These are phyloP conservation scores for Betta splendens DNA, from an alignment of 2,797 vertebrate genomes.

Conservation along the genomic window DNA sequence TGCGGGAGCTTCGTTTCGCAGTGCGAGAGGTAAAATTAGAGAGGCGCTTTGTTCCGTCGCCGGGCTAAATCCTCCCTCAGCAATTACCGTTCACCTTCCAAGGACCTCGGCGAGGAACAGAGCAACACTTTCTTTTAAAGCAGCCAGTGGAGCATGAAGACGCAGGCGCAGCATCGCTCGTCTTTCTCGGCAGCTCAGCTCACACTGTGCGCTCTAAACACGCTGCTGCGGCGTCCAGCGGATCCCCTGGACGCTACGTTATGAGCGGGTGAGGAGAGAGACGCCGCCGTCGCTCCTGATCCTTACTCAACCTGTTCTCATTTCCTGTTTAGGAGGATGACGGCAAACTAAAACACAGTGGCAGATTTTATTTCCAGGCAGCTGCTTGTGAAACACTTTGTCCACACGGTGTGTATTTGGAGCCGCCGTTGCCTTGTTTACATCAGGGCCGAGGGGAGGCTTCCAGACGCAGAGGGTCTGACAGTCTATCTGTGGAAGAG, in stretches of 20 bases:
- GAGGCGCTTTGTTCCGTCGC: conserved; percentile 71
- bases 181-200: conserved; percentile 34
- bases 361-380: conserved; percentile 7
- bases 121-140: conserved; percentile 70
- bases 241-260: conserved; percentile 39
- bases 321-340: conserved; percentile 54
- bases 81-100: conserved; percentile 80
- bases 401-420: conserved; percentile 21
- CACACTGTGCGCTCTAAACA: conserved; percentile 30
- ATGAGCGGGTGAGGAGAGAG: conserved; percentile 55
- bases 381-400: conserved; percentile 12
- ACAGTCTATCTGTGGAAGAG: conserved; percentile 64
- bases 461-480: conserved; percentile 49
- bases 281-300: conserved; percentile 25
- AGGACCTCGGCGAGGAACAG: conserved; percentile 71
- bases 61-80: conserved; percentile 74
- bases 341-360: conserved; percentile 35
- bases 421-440: conserved; percentile 51
- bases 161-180: conserved; percentile 38
- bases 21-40: conserved; percentile 68
- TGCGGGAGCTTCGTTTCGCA: conserved; percentile 41
- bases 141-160: conserved; percentile 70
- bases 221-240: conserved; percentile 5
- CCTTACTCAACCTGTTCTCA: conserved; percentile 35
- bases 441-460: conserved; percentile 54